Evolutionary conservation across 2,797 vertebrate species (phyloP).

Genomic region (Synanceia verrucosa): DNA sequence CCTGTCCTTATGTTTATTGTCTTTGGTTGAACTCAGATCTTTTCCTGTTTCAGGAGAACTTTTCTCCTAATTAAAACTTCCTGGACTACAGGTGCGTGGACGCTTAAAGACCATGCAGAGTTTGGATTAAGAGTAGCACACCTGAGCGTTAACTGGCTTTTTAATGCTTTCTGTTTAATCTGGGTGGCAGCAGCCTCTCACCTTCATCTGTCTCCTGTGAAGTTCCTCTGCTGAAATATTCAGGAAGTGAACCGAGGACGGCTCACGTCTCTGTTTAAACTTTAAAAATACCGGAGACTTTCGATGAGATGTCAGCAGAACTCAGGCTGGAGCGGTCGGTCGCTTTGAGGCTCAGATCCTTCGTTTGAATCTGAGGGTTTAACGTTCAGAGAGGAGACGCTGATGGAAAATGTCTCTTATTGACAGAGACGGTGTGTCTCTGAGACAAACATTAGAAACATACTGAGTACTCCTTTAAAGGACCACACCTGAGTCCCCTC

Average conservation of each 20-base stretch:
- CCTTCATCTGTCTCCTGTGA: conserved; percentile 72
- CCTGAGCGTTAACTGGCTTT: conserved; percentile 60
- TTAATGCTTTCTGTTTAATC: conserved; percentile 76
- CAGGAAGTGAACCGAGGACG: conserved; percentile 48
- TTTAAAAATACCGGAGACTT: conserved; percentile 61
- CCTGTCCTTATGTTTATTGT: too few species aligned
- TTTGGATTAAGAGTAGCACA: conserved; percentile 66
- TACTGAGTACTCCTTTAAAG: conserved; percentile 19
- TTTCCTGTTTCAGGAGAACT: conserved; percentile 33
- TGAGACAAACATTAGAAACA: conserved; percentile 7
- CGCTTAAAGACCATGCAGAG: conserved; percentile 34
- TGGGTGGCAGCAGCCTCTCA: conserved; percentile 68
- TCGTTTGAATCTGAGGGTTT: conserved; percentile 56
- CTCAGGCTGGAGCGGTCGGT: conserved; percentile 24
- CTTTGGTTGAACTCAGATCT: conserved; percentile 45
- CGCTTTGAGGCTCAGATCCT: conserved; percentile 49
- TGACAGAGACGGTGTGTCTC: conserved; percentile 40
- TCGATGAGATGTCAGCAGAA: conserved; percentile 56
- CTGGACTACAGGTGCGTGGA: conserved; percentile 39
- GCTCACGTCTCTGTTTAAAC: conserved; percentile 63
- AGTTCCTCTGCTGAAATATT: conserved; percentile 66
- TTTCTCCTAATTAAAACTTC: conserved; percentile 68
- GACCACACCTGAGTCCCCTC: too few species aligned
- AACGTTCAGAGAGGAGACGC: conserved; percentile 30
- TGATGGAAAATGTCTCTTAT: conserved; percentile 54